Evolutionary conservation across 1,140 invertebrate genomes (phyloP), one percentile per base, ranked within the genome.

Genomic region (Drosophila teissieri): DNA sequence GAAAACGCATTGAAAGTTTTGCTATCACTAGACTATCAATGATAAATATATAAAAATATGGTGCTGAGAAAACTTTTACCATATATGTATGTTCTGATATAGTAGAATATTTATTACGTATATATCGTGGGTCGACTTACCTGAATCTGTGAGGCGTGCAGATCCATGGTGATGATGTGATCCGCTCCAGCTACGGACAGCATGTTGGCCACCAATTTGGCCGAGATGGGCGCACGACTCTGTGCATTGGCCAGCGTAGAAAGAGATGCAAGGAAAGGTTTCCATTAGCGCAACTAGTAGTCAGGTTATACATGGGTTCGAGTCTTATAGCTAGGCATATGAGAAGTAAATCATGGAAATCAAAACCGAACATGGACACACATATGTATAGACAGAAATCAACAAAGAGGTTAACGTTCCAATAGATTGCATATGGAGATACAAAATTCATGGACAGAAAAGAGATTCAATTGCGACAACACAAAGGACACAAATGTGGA

Each of bases 131-230:
- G 14, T 2, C 5, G 1, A 74, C 78, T 85, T 64, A 92, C 92
- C 94, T 99, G 99, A 91, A 99, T 99, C 94, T 99, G 99, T 72
- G 98, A 99, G 22, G 99, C 98, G 93, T 99, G 99, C 31, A 99
- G 94, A 93, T 99, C 99, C 97, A 99, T 99, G 14, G 99, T 99
- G 81, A 99, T 99, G 64, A 99, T 99, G 86, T 99, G 99, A 93
- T 99, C 98, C 5, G 98, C 98, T 31, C 98, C 99, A 75, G 99
- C 97, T 12, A 99, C 98, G 51, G 98, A 98, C 73, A 99, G 94
- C 96, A 99, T 99, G 92, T 99, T 99, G 5, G 99, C 98, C 7
- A 99, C 97, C 58, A 99, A 93, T 93, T 99, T 99, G 4, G 99
- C 99, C 46, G 98, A 98, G 67, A 99, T 99, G 6, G 99, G 98